These are phyloP conservation scores for Rhamphomyia laevipes DNA, from an alignment of 2,888 invertebrate genomes.

Conservation along the genomic window DNA sequence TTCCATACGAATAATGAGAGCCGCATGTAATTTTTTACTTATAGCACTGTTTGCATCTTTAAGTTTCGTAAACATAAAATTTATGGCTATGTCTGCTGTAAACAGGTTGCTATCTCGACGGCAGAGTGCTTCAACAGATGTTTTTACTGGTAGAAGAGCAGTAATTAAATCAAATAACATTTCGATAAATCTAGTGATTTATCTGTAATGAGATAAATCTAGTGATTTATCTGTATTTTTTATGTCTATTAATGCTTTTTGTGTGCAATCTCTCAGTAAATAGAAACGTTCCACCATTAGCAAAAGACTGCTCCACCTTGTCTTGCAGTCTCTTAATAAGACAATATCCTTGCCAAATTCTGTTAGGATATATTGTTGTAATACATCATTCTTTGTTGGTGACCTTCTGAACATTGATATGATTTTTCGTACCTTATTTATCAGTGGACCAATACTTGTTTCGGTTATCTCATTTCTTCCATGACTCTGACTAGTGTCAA, in stretches of 20 bases:
- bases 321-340: background rate
- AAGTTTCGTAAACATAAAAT: conserved; percentile 1
- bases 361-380: background rate
- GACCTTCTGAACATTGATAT: conserved; percentile 2
- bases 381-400: conserved; percentile 6
- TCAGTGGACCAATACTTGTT: background rate
- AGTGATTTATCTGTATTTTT: background rate
- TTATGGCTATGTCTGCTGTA: background rate
- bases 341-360: background rate
- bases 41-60: background rate
- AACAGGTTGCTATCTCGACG: background rate
- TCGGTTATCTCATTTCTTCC: background rate
- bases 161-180: background rate
- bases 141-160: background rate
- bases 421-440: conserved; percentile 2
- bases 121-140: background rate
- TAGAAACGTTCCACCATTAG: background rate
- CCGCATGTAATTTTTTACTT: background rate
- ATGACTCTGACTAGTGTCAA: background rate
- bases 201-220: background rate
- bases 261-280: background rate
- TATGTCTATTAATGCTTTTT: background rate
- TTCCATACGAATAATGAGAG: background rate
- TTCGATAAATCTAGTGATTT: too few relatives aligned
- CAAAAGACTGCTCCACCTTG: background rate